A percentile compares a stretch with the other conserved stretches of the same genome.
These are phyloP conservation scores for Leistus spinibarbis DNA, from an alignment of 2,888 invertebrate species.

Conservation along the genomic window DNA sequence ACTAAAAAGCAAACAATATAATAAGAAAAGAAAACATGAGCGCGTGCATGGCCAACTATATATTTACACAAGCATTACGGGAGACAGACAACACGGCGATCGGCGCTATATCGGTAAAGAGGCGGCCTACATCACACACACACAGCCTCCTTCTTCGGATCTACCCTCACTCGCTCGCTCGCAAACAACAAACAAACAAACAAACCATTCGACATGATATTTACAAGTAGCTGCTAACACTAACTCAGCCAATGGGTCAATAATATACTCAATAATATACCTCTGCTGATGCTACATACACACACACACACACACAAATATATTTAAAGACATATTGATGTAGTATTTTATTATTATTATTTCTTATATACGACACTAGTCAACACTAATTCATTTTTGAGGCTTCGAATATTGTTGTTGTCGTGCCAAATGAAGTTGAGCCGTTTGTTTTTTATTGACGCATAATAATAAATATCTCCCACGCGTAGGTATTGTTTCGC, in stretches of 20 bases:
- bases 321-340: background rate
- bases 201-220: background rate
- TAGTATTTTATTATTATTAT: background rate
- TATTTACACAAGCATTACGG: conserved; percentile 21
- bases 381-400: background rate
- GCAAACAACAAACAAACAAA: background rate
- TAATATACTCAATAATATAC: background rate
- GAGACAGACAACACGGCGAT: conserved; percentile 22
- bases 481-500: no score
- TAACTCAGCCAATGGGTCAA: background rate
- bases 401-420: background rate
- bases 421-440: background rate
- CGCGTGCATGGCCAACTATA: background rate
- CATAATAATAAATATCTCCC: no score
- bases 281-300: background rate
- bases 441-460: background rate
- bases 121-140: conserved; percentile 14
- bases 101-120: conserved; percentile 15
- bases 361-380: background rate
- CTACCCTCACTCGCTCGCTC: background rate
- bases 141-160: background rate
- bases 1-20: background rate
- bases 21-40: background rate
- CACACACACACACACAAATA: background rate
- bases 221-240: background rate